Evolutionary conservation across 2,888 invertebrate genomes (phyloP).

Genomic region (Vesta saturnalis): DNA sequence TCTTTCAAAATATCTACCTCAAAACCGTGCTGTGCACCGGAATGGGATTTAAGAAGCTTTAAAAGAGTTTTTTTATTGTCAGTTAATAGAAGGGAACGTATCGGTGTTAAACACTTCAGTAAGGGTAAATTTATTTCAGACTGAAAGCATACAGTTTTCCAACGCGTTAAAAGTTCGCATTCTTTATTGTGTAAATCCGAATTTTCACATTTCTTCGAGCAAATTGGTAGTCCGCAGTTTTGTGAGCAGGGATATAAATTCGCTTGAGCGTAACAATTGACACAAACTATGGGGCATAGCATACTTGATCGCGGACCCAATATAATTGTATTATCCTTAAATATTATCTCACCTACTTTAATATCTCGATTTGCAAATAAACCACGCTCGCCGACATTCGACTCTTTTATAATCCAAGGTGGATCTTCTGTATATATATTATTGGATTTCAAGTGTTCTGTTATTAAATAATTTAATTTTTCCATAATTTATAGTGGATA

Average conservation of each 20-base stretch:
- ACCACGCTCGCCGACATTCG: slow-evolving; percentile 75
- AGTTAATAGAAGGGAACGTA: slow-evolving; percentile 61
- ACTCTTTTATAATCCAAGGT: slow-evolving; percentile 71
- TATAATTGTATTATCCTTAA: slow-evolving; percentile 75
- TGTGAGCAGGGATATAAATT: slow-evolving; percentile 65
- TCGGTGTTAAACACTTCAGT: slow-evolving; percentile 60
- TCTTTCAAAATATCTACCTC: slow-evolving; percentile 69
- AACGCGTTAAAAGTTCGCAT: slow-evolving; percentile 70
- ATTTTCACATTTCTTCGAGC: slow-evolving; percentile 72
- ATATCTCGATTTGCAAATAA: slow-evolving; percentile 76
- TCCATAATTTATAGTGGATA: slow-evolving; percentile 2
- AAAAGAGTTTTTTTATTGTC: slow-evolving; percentile 66
- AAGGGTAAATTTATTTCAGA: slow-evolving; percentile 60
- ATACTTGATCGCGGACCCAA: slow-evolving; percentile 73
- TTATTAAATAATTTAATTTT: slow-evolving; percentile 16
- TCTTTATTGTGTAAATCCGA: slow-evolving; percentile 69
- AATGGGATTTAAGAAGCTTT: slow-evolving; percentile 65
- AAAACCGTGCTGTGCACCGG: slow-evolving; percentile 65
- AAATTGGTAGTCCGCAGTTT: slow-evolving; percentile 76
- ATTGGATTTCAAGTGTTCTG: slow-evolving; percentile 20
- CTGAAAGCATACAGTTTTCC: slow-evolving; percentile 62
- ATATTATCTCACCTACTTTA: slow-evolving; percentile 73
- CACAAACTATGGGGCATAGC: slow-evolving; percentile 69
- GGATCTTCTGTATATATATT: slow-evolving; percentile 46
- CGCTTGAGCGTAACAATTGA: slow-evolving; percentile 69